Base-by-base conservation (phyloP, 2,797 vertebrate species). In the Ctenopoma multispine region DNA sequence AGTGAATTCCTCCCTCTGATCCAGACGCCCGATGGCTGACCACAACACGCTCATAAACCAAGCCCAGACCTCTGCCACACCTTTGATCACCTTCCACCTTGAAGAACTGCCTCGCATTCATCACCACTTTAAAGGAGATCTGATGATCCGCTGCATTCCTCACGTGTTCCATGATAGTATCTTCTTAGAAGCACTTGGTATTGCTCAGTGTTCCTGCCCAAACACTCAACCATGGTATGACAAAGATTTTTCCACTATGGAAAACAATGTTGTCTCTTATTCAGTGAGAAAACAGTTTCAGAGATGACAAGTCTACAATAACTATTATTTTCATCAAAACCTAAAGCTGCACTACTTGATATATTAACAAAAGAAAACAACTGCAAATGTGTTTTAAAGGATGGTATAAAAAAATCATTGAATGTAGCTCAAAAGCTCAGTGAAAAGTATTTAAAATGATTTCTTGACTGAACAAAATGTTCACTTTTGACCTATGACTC, bases 51-150 rank as follows among this genome's bases (percentile, higher is more conserved):
- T 70, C 74, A 40, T 88, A 90, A 92, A 92, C 49, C 74, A 57
- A 38, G 65, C 36, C 75, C 83, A 85, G 85, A 68, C 80, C 56
- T 79, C 75, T 60, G 71, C 71, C 85, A 75, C 62, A 76, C 83
- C 90, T 91, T 89, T 92, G 87, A 93, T 93, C 83, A 62, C 73
- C 57, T 81, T 49, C 49, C 81, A 85, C 80, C 75, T 78, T 62
- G 43, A 84, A 79, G 78, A 83, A 69, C 29, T 51, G 70, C 86
- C 69, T 67, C 51, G 34, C 85, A 83, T 91, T 87, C 79, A 91
- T 93, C 89, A 88, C 72, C 1, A 4, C 72, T 80, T 81, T 85
- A 62, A 83, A 72, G 75, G 63, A 62, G 70, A 72, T 68, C 56
- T 44, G 72, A 77, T 71, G 74, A 59, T 53, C 61, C 11, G 51